Evolutionary conservation across 1,140 invertebrate species (phyloP).

Genomic region (Helicoverpa armigera): DNA sequence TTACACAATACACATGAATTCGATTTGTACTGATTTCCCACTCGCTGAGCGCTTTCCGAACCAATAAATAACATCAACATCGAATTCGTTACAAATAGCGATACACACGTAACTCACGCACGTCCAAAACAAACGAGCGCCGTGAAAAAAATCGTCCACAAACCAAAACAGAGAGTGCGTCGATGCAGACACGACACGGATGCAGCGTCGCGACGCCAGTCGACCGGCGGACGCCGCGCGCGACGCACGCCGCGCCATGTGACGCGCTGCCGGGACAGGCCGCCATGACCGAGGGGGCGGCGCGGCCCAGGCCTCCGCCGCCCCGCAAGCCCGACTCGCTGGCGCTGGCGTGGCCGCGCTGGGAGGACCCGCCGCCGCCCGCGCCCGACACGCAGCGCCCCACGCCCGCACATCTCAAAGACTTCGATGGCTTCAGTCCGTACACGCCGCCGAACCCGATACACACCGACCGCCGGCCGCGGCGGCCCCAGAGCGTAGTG

Average conservation of each 20-base stretch:
- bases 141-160: conserved; percentile 25
- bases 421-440: conserved; percentile 86
- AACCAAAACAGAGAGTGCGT: conserved; percentile 66
- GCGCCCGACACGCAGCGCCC: conserved; percentile 75
- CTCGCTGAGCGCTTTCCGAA: background rate
- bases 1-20: background rate
- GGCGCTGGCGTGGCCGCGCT: conserved; percentile 74
- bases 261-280: conserved; percentile 68
- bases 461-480: conserved; percentile 78
- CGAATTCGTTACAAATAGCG: conserved; percentile 35
- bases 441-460: conserved; percentile 87
- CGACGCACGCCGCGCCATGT: conserved; percentile 74
- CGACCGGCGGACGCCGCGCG: conserved; percentile 76
- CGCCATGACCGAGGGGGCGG: conserved; percentile 81
- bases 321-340: conserved; percentile 82
- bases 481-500: conserved; percentile 83
- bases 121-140: conserved; percentile 51
- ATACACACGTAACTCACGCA: conserved; percentile 25
- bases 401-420: conserved; percentile 69
- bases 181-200: conserved; percentile 58
- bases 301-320: conserved; percentile 80
- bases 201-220: conserved; percentile 69
- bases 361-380: conserved; percentile 81
- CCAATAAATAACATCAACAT: conserved; percentile 37
- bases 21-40: background rate